phyloP scores from a whole-genome alignment of 2,888 invertebrate genomes.

The Pollenia labialis region DNA sequence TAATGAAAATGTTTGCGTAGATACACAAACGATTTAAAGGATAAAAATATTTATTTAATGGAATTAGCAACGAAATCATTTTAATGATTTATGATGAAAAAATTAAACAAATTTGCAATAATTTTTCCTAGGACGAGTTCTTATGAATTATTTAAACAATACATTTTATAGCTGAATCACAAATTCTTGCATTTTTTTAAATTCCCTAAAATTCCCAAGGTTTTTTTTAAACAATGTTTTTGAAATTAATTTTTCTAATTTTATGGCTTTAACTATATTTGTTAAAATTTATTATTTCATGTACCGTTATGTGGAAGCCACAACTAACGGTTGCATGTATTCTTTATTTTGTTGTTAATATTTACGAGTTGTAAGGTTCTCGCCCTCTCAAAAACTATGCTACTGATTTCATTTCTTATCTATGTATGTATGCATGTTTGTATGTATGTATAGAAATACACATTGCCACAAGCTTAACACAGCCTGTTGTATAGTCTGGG shows the following conservation, averaged over 20 bases:
- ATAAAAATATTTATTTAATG: too few relatives aligned
- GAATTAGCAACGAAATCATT: too few relatives aligned
- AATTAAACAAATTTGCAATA: too few relatives aligned
- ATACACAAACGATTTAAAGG: too few relatives aligned
- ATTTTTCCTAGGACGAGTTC: too few relatives aligned
- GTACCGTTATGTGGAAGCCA: slow-evolving; percentile 43
- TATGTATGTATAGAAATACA: background rate
- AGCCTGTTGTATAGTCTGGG: background rate
- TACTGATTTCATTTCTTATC: slow-evolving; percentile 43
- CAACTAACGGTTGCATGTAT: slow-evolving; percentile 43
- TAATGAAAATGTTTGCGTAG: too few relatives aligned
- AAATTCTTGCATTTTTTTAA: background rate
- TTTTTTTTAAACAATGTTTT: background rate
- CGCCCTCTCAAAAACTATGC: slow-evolving; percentile 53
- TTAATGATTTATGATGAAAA: too few relatives aligned
- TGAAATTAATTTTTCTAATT: slow-evolving; percentile 12
- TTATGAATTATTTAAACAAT: too few relatives aligned
- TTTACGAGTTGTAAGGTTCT: slow-evolving; percentile 43
- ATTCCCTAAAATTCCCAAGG: slow-evolving; percentile 16
- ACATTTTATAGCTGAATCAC: too few relatives aligned
- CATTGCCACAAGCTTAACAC: slow-evolving; percentile 4
- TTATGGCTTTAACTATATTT: slow-evolving; percentile 31
- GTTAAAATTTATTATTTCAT: slow-evolving; percentile 28
- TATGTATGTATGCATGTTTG: background rate
- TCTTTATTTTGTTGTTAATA: slow-evolving; percentile 5